Evolutionary conservation across 2,888 invertebrate species (phyloP).

Genomic region (Eretmocerus hayati): DNA sequence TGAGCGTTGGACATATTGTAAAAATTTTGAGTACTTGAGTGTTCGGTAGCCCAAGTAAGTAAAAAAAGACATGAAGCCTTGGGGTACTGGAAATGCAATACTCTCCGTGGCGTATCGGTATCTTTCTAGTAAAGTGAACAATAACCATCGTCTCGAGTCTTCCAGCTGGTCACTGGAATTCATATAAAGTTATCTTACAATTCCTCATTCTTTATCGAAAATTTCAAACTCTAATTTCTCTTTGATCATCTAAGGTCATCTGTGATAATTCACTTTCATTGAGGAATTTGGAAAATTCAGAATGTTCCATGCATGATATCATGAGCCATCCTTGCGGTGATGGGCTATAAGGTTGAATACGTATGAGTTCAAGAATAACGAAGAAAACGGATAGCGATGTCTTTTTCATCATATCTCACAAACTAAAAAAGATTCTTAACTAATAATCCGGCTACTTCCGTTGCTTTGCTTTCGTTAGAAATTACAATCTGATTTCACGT

Average conservation of each 20-base stretch:
- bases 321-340: no score
- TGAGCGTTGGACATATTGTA: slow-evolving; percentile 76
- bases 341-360: not conserved
- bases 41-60: slow-evolving; percentile 78
- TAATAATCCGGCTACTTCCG: no score
- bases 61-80: slow-evolving; percentile 84
- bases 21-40: slow-evolving; percentile 68
- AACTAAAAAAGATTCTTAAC: no score
- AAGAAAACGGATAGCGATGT: not conserved
- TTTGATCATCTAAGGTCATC: no score
- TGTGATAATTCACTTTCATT: slow-evolving; percentile 2
- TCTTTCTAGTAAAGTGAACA: slow-evolving; percentile 74
- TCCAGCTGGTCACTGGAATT: slow-evolving; percentile 66
- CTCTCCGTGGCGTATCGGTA: slow-evolving; percentile 73
- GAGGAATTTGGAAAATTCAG: not conserved
- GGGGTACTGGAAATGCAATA: slow-evolving; percentile 75
- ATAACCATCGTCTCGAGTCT: slow-evolving; percentile 60
- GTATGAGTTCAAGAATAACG: not conserved
- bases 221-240: no score
- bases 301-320: no score
- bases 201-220: no score
- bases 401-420: no score
- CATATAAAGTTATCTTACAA: slow-evolving; percentile 1
- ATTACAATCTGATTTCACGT: no score
- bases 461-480: no score